Base-by-base conservation (phyloP, 2,888 invertebrate genomes). In the Colostygia pectinataria region DNA sequence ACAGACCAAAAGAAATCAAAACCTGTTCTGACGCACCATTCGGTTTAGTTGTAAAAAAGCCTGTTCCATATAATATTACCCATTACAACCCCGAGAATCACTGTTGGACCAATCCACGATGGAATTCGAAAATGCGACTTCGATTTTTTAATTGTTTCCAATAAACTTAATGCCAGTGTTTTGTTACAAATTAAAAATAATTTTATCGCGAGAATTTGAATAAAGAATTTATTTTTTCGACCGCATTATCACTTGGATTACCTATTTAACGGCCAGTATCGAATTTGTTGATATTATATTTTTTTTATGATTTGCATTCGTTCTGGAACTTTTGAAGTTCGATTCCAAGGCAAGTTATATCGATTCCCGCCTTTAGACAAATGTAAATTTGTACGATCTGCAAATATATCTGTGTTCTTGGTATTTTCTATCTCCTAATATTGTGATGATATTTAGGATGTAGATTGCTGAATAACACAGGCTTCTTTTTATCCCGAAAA, bases 61-160 rank as follows among this genome's bases (percentile, higher is more conserved):
- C 76, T 84, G 83, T 89, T 88, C 80, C 84, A 80, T 84, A 85
- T 84, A 86, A 85, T 85, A 89, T 88, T 86, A 78, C 83, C 86
- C 83, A 87, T 87, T 87, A 87, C 86, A 80, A 81, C 80, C 82
- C 83, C 70, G 82, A 82, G 84, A 85, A 86, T 83, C 83, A 83
- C 81, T 75, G 75, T 66, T 74, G 77, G 72, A 64, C 84, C 83
- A 83, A 87, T 86, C 80, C 74, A 67, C 67, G 73, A 54, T 70
- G 73, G 80, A 75, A 83, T 83, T 84, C 68, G 68, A 76, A 81
- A 84, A 84, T 80, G 81, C 75, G 68, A 70, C 68, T 83, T 85
- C 77, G 78, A 83, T 81, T 85, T 86, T n/a, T 85, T 87, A 87
- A 87, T 87, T 86, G 81, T 83, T 80, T 79, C 70, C 65, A 76